Conservation (phyloP, 2,797 vertebrate genomes). For the Sebastes oblongus region DNA sequence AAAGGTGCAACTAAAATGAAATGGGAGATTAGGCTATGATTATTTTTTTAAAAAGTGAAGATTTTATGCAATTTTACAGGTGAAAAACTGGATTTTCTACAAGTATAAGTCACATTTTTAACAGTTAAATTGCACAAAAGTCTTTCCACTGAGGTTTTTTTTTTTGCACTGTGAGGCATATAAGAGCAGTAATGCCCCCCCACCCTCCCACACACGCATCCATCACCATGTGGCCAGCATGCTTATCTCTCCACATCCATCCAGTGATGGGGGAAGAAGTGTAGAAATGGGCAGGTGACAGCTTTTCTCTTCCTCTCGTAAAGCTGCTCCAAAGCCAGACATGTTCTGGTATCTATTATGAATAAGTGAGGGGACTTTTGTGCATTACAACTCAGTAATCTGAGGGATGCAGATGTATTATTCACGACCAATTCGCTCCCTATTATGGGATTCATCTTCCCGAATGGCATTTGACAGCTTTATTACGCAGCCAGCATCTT, state of each 20-base stretch:
- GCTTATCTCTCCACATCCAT: constrained; percentile 21
- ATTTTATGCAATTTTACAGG: not conserved
- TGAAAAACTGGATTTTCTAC: not conserved
- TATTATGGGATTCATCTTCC: constrained; percentile 67
- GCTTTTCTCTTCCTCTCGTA: constrained; percentile 12
- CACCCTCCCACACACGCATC: constrained; percentile 3
- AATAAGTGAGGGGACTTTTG: constrained; percentile 58
- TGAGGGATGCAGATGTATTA: constrained; percentile 73
- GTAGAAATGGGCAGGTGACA: constrained; percentile 14
- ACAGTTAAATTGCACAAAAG: not conserved
- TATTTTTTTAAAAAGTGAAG: not conserved
- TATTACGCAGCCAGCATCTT: constrained; percentile 59
- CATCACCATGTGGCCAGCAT: constrained; percentile 62
- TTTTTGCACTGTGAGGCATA: not conserved
- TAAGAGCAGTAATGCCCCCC: constrained; percentile 23
- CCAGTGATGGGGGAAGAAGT: constrained; percentile 12
- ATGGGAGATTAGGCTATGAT: fast-evolving
- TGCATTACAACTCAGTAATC: constrained; percentile 62
- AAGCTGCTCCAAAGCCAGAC: constrained; percentile 56
- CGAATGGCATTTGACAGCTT: constrained; percentile 71
- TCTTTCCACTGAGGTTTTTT: not conserved
- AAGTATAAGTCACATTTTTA: not conserved
- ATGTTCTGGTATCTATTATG: constrained; percentile 72
- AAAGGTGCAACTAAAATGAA: not conserved
- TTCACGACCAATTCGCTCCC: constrained; percentile 72